phyloP scores from a whole-genome alignment of 1,140 invertebrate species.

The Ephestia elutella region DNA sequence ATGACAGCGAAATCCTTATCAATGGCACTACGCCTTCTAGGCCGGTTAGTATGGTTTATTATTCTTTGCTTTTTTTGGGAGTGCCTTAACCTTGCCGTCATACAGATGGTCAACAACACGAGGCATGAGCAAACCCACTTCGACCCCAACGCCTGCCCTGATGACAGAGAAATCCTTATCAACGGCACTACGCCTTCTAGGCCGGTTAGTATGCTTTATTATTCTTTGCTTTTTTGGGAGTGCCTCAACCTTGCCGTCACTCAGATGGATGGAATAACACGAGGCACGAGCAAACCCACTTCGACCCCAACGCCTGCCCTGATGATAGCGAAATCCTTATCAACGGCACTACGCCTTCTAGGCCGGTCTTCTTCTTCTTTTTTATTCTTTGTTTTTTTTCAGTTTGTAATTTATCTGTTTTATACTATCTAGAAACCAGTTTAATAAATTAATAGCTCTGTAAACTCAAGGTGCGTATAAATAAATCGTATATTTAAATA shows the following conservation, averaged over 20 bases:
- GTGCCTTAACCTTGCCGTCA: slow-evolving; percentile 73
- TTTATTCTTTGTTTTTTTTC: too few relatives aligned
- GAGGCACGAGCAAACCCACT: slow-evolving; percentile 39
- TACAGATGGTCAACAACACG: slow-evolving; percentile 47
- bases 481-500: too few relatives aligned
- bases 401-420: too few relatives aligned
- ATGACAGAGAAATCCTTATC: slow-evolving; percentile 46
- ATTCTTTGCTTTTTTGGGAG: too few relatives aligned
- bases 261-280: slow-evolving; percentile 32
- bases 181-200: slow-evolving; percentile 52
- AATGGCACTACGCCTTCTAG: slow-evolving; percentile 52
- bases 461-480: too few relatives aligned
- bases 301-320: slow-evolving; percentile 54
- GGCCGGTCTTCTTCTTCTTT: slow-evolving; percentile 43
- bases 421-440: too few relatives aligned
- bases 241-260: slow-evolving; percentile 75
- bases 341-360: slow-evolving; percentile 49
- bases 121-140: slow-evolving; percentile 40
- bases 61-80: too few relatives aligned
- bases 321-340: slow-evolving; percentile 49
- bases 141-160: slow-evolving; percentile 57
- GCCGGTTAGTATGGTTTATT: slow-evolving; percentile 39
- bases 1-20: slow-evolving; percentile 46
- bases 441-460: too few relatives aligned
- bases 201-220: slow-evolving; percentile 39